A percentile compares a stretch with the other conserved stretches of the same genome.
phyloP scores from a whole-genome alignment of 2,797 vertebrate species.

The Labeo calbasu region DNA sequence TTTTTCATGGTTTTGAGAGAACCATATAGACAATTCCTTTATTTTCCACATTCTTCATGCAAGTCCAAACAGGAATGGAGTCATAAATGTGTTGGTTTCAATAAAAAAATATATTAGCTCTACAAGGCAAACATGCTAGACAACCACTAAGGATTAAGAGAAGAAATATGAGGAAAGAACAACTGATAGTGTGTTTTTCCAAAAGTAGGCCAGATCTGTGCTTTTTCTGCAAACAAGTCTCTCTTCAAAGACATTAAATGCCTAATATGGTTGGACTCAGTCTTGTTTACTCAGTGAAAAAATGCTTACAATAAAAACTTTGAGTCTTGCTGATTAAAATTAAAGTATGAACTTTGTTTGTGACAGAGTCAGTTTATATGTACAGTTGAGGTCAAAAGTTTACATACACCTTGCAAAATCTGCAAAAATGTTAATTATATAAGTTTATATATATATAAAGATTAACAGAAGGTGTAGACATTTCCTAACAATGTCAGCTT shows the following conservation, averaged over 20 bases:
- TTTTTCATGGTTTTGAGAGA: constrained; percentile 14
- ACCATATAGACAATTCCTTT: not conserved
- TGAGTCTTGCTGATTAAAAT: not conserved
- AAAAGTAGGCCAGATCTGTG: not conserved
- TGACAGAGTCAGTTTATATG: too few relatives aligned
- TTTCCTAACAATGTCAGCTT: too few relatives aligned
- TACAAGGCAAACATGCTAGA: not conserved
- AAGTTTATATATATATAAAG: too few relatives aligned
- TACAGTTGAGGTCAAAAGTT: too few relatives aligned
- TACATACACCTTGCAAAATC: too few relatives aligned
- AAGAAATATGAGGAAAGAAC: not conserved
- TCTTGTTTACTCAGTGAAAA: not conserved
- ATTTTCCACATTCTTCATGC: not conserved
- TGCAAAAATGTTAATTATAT: too few relatives aligned
- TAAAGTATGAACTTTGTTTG: too few relatives aligned
- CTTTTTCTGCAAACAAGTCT: not conserved
- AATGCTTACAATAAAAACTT: not conserved
- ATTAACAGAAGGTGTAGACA: too few relatives aligned
- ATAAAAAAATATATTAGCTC: not conserved
- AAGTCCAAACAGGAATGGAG: not conserved
- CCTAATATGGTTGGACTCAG: not conserved
- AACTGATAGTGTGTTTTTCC: not conserved
- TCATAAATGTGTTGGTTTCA: constrained; percentile 22
- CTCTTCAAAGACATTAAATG: not conserved
- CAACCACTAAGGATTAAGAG: not conserved